Base-by-base conservation (phyloP, 2,888 invertebrate species). In the Gerris lacustris region DNA sequence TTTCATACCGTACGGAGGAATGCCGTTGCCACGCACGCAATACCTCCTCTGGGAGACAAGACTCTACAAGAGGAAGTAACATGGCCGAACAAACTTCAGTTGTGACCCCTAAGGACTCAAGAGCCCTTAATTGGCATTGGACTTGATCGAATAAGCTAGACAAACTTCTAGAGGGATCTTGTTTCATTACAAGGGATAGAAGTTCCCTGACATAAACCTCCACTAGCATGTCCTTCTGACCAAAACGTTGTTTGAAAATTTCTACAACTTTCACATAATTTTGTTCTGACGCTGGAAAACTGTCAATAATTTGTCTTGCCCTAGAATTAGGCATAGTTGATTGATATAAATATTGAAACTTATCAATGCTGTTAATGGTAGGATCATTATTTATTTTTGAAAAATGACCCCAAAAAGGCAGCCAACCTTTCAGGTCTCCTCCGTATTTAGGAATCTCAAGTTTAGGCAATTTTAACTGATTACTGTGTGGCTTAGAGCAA, bases 31-130 rank as follows among this genome's bases (percentile, higher is more conserved):
- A 78, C n/a, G 73, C 74, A 55, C 75, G 9, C 18, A 77, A 68
- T 9, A 77, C 67, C 6, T 77, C 77, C 44, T 75, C 73, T 2
- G 77, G 78, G n/a, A 78, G 69, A 71, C 75, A 74, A 0, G 77
- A 78, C 69, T 78, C 78, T 31, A 78, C 76, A 5, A 78, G 72
- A 6, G 78, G 78, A 69, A 75, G 77, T 6, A 77, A 68, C 75
- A 77, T 76, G 6, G 76, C 75, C 15, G 76, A 72, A 45, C 73
- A 76, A 31, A 75, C 77, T 44, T 77, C 76, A 2, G 74, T 67
- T 11, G 76, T 76, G 45, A 78, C 73, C 7, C 76, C 76, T 17
- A 78, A 71, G 11, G 76, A 75, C 43, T 75, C 75, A 47, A 78
- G 73, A 17, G 77, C 75, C 18, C 77, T 69, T 31, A 78, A 70